Percentiles rank a stretch among this genome's conserved stretches.
Conservation (phyloP, 2,888 invertebrate genomes). For the Scaptomyza tumidula region DNA sequence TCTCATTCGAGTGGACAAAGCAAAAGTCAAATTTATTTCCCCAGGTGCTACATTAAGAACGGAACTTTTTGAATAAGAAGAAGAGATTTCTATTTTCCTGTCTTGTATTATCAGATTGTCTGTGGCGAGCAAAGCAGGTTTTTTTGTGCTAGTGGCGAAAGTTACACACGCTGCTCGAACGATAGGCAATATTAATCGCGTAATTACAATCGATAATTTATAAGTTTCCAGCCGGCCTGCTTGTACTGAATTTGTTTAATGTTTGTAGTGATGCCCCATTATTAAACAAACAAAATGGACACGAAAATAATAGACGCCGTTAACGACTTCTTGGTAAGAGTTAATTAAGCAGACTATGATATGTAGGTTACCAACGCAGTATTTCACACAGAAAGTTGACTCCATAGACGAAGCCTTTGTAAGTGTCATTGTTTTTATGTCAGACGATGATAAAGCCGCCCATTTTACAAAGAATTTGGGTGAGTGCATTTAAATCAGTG, state of each 20-base stretch:
- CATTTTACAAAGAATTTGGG: conserved; percentile 89
- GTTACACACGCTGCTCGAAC: too few species aligned
- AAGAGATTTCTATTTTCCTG: too few species aligned
- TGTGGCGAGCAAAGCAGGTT: too few species aligned
- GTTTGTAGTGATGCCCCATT: conserved; percentile 42
- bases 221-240: conserved; percentile 33
- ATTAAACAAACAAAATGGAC: conserved; percentile 72
- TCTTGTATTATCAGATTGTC: too few species aligned
- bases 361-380: not conserved
- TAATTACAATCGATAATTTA: conserved; percentile 25
- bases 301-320: conserved; percentile 78
- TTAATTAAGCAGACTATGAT: not conserved
- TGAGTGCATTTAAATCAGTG: conserved; percentile 42
- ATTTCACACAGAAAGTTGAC: conserved; percentile 88
- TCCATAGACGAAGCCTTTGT: conserved; percentile 95
- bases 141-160: too few species aligned
- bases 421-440: conserved; percentile 92
- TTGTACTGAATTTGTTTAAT: conserved; percentile 44
- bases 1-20: too few species aligned
- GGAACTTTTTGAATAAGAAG: too few species aligned
- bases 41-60: too few species aligned
- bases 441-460: conserved; percentile 89
- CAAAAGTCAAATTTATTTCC: too few species aligned
- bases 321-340: conserved; percentile 77
- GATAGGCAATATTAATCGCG: too few species aligned